Base-by-base conservation (phyloP, 2,797 vertebrate genomes). In the Brachyrhaphis roseni region DNA sequence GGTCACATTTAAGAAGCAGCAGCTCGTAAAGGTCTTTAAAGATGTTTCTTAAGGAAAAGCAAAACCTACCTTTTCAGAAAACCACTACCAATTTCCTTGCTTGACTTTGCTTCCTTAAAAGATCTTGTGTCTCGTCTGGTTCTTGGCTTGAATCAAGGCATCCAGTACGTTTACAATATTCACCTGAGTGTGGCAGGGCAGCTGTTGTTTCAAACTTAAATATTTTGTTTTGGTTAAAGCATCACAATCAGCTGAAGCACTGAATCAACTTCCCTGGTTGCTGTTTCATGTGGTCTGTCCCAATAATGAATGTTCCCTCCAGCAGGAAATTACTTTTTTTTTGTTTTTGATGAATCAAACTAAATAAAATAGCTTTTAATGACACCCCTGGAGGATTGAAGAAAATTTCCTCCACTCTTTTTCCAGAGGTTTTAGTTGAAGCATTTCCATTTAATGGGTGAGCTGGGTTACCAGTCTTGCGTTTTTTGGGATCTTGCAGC, bases 311-410 rank as follows among this genome's bases (percentile, higher is more conserved):
- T 78, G 78, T 89, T 86, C 87, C 77, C 75, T 76, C 78, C 77
- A 91, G 87, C 83, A 89, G 89, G 90, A 92, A 92, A 86, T 89
- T 45, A 77, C 70, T 36, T 82, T 51, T 49, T 49, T 15, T 20
- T 47, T 51, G 13, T 49, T 89, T 86, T 82, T 72, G 81, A 90
- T 90, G 80, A 93, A 92, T 93, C 75, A 79, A 82, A 88, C 89
- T 88, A 87, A 94, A 95, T 93, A 31, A 94, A 94, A 92, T 87
- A 6, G 76, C 88, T 92, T 93, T 92, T 92, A 93, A 92, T 91
- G 85, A 85, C 81, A 86, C 87, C 90, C 85, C 86, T 81, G 36
- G 83, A 86, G 92, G 80, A 87, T 87, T 88, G 81, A 81, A 89
- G 90, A 79, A 78, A 76, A 70, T 68, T 15, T 51, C 34, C 62